Evolutionary conservation across 2,113 vertebrate species (phyloP).

Genomic region (Lichenostomus cassidix): DNA sequence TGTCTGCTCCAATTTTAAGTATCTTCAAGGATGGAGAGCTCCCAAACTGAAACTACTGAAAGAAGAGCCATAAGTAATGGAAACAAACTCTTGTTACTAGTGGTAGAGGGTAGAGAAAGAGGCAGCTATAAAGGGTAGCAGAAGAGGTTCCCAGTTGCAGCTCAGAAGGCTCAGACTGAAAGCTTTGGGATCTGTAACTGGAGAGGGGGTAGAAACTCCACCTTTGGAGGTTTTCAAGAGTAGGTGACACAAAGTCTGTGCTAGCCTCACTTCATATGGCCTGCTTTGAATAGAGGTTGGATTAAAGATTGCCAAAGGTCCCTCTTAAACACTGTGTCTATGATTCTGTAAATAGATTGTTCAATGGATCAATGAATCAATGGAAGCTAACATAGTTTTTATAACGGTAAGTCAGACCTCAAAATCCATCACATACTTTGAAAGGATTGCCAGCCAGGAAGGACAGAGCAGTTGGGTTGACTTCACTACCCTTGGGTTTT

Average conservation of each 20-base stretch:
- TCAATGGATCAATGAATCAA: neutral
- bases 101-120: neutral
- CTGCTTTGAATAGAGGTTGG: neutral
- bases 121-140: neutral
- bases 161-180: neutral
- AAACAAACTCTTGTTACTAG: neutral
- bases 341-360: neutral
- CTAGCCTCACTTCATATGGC: neutral
- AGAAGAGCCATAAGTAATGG: neutral
- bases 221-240: neutral
- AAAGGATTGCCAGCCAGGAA: neutral
- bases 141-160: neutral
- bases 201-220: neutral
- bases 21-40: neutral
- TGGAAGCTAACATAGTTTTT: neutral
- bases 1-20: neutral
- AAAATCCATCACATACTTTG: neutral
- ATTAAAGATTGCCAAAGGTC: neutral
- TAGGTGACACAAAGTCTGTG: neutral
- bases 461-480: neutral
- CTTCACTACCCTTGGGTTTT: neutral
- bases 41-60: neutral
- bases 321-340: neutral
- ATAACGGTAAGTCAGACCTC: neutral
- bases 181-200: neutral